A percentile compares a stretch with the other conserved stretches of the same genome.
Evolutionary conservation across 1,140 invertebrate species (phyloP).

Genomic region (Megalonaias nervosa): DNA sequence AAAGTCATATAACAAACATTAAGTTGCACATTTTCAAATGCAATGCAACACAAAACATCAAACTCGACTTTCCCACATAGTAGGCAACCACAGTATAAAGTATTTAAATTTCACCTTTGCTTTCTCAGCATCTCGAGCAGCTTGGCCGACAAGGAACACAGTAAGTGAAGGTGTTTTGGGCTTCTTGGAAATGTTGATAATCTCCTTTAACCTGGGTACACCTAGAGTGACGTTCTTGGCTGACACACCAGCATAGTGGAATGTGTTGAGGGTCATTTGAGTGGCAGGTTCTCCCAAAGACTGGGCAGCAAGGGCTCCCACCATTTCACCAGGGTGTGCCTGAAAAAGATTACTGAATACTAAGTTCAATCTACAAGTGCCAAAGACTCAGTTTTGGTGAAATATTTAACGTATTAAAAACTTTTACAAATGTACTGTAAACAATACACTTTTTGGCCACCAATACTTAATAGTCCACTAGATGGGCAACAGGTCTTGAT

Average conservation of each 20-base stretch:
- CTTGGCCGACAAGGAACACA: slow-evolving; percentile 95
- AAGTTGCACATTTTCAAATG: too few species aligned
- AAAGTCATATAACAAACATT: too few species aligned
- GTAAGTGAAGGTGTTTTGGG: slow-evolving; percentile 99
- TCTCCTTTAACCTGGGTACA: slow-evolving; percentile 95
- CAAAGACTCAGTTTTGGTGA: too few species aligned
- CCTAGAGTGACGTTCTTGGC: slow-evolving; percentile 99
- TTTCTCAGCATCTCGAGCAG: slow-evolving; percentile 96
- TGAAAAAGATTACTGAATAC: slow-evolving; percentile 42
- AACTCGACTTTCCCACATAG: too few species aligned
- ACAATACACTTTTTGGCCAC: too few species aligned
- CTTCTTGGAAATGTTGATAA: slow-evolving; percentile 99
- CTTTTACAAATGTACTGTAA: too few species aligned
- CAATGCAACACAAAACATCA: too few species aligned
- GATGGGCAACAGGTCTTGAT: too few species aligned
- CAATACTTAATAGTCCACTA: too few species aligned
- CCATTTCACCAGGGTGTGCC: slow-evolving; percentile 96
- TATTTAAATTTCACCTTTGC: slow-evolving; percentile 80
- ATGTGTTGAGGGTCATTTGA: slow-evolving; percentile 99
- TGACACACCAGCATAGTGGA: slow-evolving; percentile 99
- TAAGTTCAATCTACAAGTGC: too few species aligned
- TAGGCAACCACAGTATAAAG: too few species aligned
- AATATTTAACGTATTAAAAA: too few species aligned
- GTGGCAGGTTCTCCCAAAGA: slow-evolving; percentile 99
- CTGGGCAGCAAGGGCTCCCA: slow-evolving; percentile 98